Evolutionary conservation across 2,888 invertebrate species (phyloP), one percentile per base, ranked within the genome.

Genomic region (Orthosia gracilis): DNA sequence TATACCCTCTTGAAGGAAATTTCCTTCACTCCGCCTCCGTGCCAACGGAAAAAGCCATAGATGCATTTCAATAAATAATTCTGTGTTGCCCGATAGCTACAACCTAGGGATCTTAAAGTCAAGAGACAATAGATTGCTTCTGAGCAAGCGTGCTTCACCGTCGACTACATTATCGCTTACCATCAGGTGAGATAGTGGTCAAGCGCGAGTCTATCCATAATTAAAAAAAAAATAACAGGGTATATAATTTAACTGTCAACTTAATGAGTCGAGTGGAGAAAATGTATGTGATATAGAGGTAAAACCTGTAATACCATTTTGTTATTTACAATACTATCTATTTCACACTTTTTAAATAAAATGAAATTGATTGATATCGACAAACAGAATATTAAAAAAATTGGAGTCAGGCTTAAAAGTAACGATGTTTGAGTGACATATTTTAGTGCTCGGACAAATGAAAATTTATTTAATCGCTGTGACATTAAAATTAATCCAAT

Each of bases 391-490:
- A 62, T 69, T 45, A 59, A 0, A 17, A 58, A 62, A 58, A 58
- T 15, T 23, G 31, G 9, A 15, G 5, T 1, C 3, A 18, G 45
- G 23, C 9, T 21, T 31, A 58, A 57, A 52, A 79, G 15, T 62
- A n/a, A 45, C 50, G 17, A 50, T 57, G 9, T 18, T 52, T 26
- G 40, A 64, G 13, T 63, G 52, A 62, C 23, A 18, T n/a, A n/a
- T n/a, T 59, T 73, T 21, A 73, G 52, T 40, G 63, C 45, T 26
- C 21, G n/a, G 4, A 54, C n/a, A 26, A 58, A 63, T 54, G 18
- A 63, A 62, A 47, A 50, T 76, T 23, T 71, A 73, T 73, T 54
- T 26, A 18, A 52, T 40, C 15, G 47, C 13, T 58, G 18, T 54
- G 26, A 21, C n/a, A 47, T 72, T 52, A 12, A 62, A 62, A 52